Conservation (phyloP, 2,888 invertebrate genomes). For the Fabriciana adippe region DNA sequence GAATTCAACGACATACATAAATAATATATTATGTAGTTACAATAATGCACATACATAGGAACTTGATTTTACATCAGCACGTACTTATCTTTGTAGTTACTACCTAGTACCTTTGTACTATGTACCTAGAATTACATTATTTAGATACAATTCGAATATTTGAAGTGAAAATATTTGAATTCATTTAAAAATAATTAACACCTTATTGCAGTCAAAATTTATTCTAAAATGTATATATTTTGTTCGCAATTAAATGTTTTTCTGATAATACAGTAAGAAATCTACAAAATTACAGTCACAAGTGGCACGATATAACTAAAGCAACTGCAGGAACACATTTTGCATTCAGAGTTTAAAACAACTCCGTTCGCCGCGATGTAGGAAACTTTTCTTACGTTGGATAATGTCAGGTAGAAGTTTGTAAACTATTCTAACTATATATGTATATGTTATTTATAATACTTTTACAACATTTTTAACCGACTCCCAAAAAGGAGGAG, state of each 20-base stretch:
- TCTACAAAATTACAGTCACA: constrained; percentile 12
- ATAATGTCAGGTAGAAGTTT: constrained; percentile 21
- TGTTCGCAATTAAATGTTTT: constrained; percentile 1
- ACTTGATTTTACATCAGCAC: no score
- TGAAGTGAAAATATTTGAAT: no score
- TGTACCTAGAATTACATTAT: no score
- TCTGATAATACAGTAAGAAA: constrained; percentile 10
- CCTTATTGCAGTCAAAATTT: neutral
- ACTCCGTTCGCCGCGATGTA: constrained; percentile 21
- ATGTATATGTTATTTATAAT: neutral
- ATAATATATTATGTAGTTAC: no score
- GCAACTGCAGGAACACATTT: constrained; percentile 18
- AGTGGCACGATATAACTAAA: constrained; percentile 11
- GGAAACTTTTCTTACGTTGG: constrained; percentile 27
- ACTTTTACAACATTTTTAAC: neutral
- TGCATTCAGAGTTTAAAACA: constrained; percentile 23
- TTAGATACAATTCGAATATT: no score
- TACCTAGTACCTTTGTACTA: no score
- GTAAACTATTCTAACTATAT: constrained; percentile 10
- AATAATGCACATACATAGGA: no score
- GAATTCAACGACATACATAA: no score
- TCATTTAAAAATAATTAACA: no score
- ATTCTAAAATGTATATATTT: neutral
- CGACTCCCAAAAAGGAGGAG: no score
- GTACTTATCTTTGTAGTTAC: no score